Percentiles rank a stretch among this genome's conserved stretches.
These are phyloP conservation scores for Podarcis siculus DNA, from an alignment of 2,797 vertebrate species.

Conservation along the genomic window DNA sequence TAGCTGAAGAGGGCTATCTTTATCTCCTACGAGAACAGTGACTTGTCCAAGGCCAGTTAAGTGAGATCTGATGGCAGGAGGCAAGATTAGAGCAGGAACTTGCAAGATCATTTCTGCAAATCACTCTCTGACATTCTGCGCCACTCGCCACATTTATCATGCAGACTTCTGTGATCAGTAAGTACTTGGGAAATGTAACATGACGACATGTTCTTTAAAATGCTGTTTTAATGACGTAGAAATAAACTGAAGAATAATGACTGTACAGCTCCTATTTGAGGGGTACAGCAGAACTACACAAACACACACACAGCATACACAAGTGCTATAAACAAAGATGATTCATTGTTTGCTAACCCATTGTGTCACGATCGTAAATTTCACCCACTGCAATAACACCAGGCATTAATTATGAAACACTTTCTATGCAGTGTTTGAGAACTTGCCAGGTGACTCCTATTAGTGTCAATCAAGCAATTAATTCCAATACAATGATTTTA, in stretches of 20 bases:
- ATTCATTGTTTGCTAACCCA: background rate
- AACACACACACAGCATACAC: background rate
- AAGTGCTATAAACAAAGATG: background rate
- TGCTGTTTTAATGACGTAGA: background rate
- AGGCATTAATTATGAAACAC: slow-evolving; percentile 20
- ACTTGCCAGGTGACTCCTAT: slow-evolving; percentile 7
- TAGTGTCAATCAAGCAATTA: slow-evolving; percentile 10
- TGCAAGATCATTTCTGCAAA: background rate
- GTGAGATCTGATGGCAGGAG: background rate
- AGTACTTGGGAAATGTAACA: background rate
- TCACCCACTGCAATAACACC: background rate
- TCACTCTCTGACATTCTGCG: background rate
- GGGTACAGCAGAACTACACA: background rate
- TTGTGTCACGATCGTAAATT: background rate
- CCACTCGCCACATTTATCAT: background rate
- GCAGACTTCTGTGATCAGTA: background rate
- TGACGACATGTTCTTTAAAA: background rate
- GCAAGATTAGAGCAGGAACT: background rate
- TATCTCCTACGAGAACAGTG: background rate
- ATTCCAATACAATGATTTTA: background rate
- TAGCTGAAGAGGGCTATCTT: no score
- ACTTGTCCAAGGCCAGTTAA: background rate
- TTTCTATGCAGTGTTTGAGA: slow-evolving; percentile 3
- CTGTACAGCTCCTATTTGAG: background rate
- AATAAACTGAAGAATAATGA: background rate